A percentile compares a stretch with the other conserved stretches of the same genome.
Conservation (phyloP, 1,140 invertebrate species). For the Papilio xuthus region DNA sequence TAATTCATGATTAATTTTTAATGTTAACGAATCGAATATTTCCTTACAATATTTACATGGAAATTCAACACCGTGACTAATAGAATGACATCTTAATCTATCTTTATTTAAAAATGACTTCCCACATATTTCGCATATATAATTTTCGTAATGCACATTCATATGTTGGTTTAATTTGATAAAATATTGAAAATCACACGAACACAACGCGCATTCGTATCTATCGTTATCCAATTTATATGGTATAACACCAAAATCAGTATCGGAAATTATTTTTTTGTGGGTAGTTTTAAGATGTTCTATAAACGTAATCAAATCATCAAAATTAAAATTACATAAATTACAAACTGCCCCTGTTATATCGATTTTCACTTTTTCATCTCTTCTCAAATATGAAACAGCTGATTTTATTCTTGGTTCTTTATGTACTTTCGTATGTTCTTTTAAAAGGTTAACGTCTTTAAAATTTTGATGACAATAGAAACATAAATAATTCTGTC, state of each 20-base stretch:
- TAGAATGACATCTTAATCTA: slow-evolving; percentile 59
- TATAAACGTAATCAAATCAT: slow-evolving; percentile 52
- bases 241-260: slow-evolving; percentile 63
- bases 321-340: slow-evolving; percentile 49
- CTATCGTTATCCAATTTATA: slow-evolving; percentile 61
- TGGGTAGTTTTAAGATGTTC: slow-evolving; percentile 59
- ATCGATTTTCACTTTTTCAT: slow-evolving; percentile 75
- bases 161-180: slow-evolving; percentile 77
- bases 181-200: slow-evolving; percentile 72
- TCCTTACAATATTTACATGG: slow-evolving; percentile 57
- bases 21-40: slow-evolving; percentile 61
- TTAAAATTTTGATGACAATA: slow-evolving; percentile 69
- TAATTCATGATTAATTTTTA: slow-evolving; percentile 59
- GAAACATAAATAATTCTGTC: slow-evolving; percentile 73
- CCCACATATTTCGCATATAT: slow-evolving; percentile 89
- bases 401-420: slow-evolving; percentile 63
- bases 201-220: slow-evolving; percentile 72
- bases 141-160: slow-evolving; percentile 78
- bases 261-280: slow-evolving; percentile 49
- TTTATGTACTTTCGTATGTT: slow-evolving; percentile 63
- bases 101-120: slow-evolving; percentile 84
- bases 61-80: slow-evolving; percentile 59
- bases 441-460: slow-evolving; percentile 54
- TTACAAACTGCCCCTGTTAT: slow-evolving; percentile 54
- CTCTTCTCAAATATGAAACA: slow-evolving; percentile 66